Evolutionary conservation across 64 coral and sea anemone species (phyloP), one percentile per base, ranked within the genome.

Genomic region (Stichodactyla mertensii): DNA sequence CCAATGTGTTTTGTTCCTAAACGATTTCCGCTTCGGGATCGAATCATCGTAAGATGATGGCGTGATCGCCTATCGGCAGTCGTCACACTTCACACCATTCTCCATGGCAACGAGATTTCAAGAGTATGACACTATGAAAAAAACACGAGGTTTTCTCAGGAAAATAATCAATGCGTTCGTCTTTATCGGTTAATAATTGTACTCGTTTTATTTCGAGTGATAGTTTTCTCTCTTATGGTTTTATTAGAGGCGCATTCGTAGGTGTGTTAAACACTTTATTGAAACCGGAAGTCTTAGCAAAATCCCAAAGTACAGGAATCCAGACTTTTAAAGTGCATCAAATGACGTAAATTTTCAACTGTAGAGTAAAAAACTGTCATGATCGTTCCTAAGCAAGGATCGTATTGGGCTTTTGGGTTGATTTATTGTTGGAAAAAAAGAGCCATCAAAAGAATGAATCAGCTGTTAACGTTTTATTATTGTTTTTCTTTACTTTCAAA

Each of bases 11-110:
- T 9, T 12, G 10, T 27, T 74, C 27, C 36, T 19, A 11, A 9
- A 27, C 24, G 23, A 28, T 23, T 74, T 74, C 69, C 69, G 69
- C 69, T 74, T 74, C 12, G 26, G 11, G 69, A 23, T 74, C 69
- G 69, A 74, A 74, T 74, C 69, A 74, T 74, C 69, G 69, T 27
- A 74, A 7, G 69, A 74, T 23, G 69, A 74, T 74, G 69, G 69
- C 26, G 69, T 74, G 69, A 74, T 45, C 36, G 36, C 36, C 36
- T 45, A 4, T 45, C 36, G 36, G 36, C 36, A 45, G 36, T 74
- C 69, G 69, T 74, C 69, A 31, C 22, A n/a, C 12, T n/a, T 74
- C 69, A 74, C 69, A 74, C 22, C 2, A 9, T 13, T 74, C 26
- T 4, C 69, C 69, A 74, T 74, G 24, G 69, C 69, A 74, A 74